These are phyloP conservation scores for Hermodice carunculata DNA, from an alignment of 2,888 invertebrate genomes.

Conservation along the genomic window DNA sequence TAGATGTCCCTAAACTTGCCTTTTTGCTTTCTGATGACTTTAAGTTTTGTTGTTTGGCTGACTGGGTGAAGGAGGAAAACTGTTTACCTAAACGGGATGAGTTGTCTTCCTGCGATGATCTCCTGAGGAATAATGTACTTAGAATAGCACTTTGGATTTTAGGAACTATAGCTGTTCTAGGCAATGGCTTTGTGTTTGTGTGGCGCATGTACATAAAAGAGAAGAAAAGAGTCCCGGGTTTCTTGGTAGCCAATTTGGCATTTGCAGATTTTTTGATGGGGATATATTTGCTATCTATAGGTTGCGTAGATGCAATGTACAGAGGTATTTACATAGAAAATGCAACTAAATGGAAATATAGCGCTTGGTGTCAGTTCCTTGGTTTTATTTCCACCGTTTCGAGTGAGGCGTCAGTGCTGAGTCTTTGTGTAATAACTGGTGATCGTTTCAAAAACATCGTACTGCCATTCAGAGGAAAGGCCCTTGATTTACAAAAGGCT, in stretches of 20 bases:
- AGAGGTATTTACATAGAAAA: slow-evolving; percentile 44
- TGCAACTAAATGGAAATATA: slow-evolving; percentile 44
- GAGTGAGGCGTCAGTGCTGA: slow-evolving; percentile 76
- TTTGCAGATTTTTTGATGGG: slow-evolving; percentile 49
- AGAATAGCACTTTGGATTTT: slow-evolving; percentile 41
- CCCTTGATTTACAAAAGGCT: slow-evolving; percentile 47
- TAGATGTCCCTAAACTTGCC: not conserved
- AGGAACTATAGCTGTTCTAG: slow-evolving; percentile 39
- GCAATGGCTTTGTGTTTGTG: slow-evolving; percentile 38
- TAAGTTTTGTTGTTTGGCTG: slow-evolving; percentile 24
- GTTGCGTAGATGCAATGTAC: slow-evolving; percentile 42
- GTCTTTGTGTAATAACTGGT: slow-evolving; percentile 76
- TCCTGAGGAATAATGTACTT: slow-evolving; percentile 42
- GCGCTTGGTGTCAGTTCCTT: slow-evolving; percentile 42
- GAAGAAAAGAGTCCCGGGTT: slow-evolving; percentile 51
- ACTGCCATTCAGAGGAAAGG: slow-evolving; percentile 70
- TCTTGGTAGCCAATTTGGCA: slow-evolving; percentile 41
- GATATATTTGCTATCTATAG: slow-evolving; percentile 43
- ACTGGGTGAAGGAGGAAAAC: no score
- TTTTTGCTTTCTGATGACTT: slow-evolving; percentile 13
- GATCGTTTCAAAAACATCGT: slow-evolving; percentile 76
- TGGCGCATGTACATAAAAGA: slow-evolving; percentile 44
- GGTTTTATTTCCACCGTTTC: slow-evolving; percentile 64
- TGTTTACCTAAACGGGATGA: slow-evolving; percentile 48
- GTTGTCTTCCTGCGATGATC: slow-evolving; percentile 47